A percentile compares a stretch with the other conserved stretches of the same genome.
Conservation (phyloP, 2,113 vertebrate species). For the Ceratotherium simum region DNA sequence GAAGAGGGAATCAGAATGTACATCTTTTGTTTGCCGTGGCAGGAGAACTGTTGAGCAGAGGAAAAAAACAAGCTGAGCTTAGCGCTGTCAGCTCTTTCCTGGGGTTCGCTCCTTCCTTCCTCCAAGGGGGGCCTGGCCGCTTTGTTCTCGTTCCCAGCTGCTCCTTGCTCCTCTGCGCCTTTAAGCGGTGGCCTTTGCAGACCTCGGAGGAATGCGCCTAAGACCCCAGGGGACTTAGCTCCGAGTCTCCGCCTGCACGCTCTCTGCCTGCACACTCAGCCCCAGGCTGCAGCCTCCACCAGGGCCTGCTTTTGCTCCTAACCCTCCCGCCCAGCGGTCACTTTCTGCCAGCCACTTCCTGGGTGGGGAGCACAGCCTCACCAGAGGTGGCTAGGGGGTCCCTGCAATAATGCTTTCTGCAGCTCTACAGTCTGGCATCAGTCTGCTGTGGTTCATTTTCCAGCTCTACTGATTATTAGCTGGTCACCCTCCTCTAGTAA, state of each 20-base stretch:
- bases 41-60: constrained; percentile 90
- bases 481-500: not conserved
- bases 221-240: constrained; percentile 77
- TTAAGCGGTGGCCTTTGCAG: constrained; percentile 87
- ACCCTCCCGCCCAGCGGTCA: not conserved
- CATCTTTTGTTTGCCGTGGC: constrained; percentile 91
- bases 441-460: not conserved
- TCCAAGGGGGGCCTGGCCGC: constrained; percentile 89
- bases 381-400: not conserved
- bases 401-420: not conserved
- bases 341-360: constrained; percentile 21
- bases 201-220: constrained; percentile 86
- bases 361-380: not conserved
- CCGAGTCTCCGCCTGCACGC: constrained; percentile 35
- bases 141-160: constrained; percentile 90
- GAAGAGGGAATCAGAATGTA: constrained; percentile 86
- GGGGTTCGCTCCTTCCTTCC: constrained; percentile 88
- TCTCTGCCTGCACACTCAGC: constrained; percentile 47
- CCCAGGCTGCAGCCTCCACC: constrained; percentile 26
- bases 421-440: not conserved
- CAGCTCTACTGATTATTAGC: not conserved
- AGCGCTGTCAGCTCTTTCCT: constrained; percentile 90
- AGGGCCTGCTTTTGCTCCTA: constrained; percentile 41
- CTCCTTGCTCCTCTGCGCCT: constrained; percentile 85
- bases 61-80: constrained; percentile 90